A percentile compares a stretch with the other conserved stretches of the same genome.
These are phyloP conservation scores for Eupithecia dodoneata DNA, from an alignment of 2,888 invertebrate genomes.

Conservation along the genomic window DNA sequence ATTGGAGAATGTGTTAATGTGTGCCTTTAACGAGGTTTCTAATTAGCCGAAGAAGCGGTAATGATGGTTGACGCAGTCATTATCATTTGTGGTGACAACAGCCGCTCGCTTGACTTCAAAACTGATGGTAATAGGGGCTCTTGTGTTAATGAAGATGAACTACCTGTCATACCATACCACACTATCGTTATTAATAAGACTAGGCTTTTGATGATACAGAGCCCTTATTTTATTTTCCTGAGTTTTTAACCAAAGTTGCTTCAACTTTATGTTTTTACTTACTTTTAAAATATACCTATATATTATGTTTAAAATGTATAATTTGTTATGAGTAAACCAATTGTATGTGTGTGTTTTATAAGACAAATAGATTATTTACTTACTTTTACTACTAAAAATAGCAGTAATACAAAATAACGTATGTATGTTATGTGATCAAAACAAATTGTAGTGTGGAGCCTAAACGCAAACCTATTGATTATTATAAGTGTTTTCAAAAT, in stretches of 20 bases:
- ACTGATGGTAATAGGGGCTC: conserved; percentile 18
- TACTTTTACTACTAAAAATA: neutral
- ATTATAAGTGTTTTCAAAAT: neutral
- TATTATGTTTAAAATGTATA: too few species aligned
- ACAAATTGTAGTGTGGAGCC: neutral
- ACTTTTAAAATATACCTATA: too few species aligned
- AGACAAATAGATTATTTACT: too few species aligned
- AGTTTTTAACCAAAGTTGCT: neutral
- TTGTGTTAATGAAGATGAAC: conserved; percentile 25
- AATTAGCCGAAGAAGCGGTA: conserved; percentile 31
- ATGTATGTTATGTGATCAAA: neutral
- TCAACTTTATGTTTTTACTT: too few species aligned
- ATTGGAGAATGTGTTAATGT: conserved; percentile 38
- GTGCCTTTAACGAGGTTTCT: conserved; percentile 32
- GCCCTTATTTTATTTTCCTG: neutral
- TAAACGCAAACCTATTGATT: neutral
- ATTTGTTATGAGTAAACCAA: too few species aligned
- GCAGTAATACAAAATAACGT: neutral
- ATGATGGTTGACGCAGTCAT: conserved; percentile 32
- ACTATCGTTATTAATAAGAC: neutral
- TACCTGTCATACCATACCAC: conserved; percentile 10
- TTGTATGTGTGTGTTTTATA: too few species aligned
- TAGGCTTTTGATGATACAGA: conserved; percentile 1
- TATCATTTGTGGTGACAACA: conserved; percentile 32
- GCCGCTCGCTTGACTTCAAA: conserved; percentile 16